A percentile compares a stretch with the other conserved stretches of the same genome.
phyloP scores from a whole-genome alignment of 2,888 invertebrate species.

The Trisateles emortualis region DNA sequence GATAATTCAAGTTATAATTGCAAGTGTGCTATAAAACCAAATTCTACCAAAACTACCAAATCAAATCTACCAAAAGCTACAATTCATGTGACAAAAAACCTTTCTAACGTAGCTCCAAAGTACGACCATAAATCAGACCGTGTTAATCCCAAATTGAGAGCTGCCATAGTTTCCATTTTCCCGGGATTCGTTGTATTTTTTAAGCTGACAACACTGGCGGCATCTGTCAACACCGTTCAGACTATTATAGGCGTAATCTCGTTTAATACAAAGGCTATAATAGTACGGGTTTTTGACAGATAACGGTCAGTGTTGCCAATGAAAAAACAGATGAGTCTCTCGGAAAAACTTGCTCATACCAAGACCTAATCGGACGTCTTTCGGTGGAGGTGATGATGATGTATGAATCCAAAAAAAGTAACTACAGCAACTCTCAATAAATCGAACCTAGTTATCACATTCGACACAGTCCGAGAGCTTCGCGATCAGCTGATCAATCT shows the following conservation, averaged over 20 bases:
- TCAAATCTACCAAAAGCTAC: slow-evolving; percentile 15
- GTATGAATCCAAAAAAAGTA: not conserved
- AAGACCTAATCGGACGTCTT: too few species aligned
- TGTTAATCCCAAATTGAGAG: slow-evolving; percentile 53
- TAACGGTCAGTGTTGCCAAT: not conserved
- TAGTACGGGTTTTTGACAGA: slow-evolving; percentile 16
- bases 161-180: slow-evolving; percentile 50
- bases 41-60: slow-evolving; percentile 1
- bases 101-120: slow-evolving; percentile 48
- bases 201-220: slow-evolving; percentile 37
- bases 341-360: too few species aligned
- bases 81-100: slow-evolving; percentile 27
- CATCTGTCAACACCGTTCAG: slow-evolving; percentile 52
- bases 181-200: slow-evolving; percentile 46
- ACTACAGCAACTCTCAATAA: slow-evolving; percentile 4
- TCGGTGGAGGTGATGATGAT: too few species aligned
- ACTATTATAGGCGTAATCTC: slow-evolving; percentile 27
- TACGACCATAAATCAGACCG: slow-evolving; percentile 51
- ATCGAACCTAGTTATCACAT: slow-evolving; percentile 56
- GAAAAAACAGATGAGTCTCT: too few species aligned
- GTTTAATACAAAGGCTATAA: slow-evolving; percentile 17
- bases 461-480: slow-evolving; percentile 72
- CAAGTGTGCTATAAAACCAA: too few species aligned
- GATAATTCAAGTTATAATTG: too few species aligned
- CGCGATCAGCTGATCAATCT: slow-evolving; percentile 77